Evolutionary conservation across 2,888 invertebrate species (phyloP), one percentile per base, ranked within the genome.

Genomic region (Pseudanteris insignis): DNA sequence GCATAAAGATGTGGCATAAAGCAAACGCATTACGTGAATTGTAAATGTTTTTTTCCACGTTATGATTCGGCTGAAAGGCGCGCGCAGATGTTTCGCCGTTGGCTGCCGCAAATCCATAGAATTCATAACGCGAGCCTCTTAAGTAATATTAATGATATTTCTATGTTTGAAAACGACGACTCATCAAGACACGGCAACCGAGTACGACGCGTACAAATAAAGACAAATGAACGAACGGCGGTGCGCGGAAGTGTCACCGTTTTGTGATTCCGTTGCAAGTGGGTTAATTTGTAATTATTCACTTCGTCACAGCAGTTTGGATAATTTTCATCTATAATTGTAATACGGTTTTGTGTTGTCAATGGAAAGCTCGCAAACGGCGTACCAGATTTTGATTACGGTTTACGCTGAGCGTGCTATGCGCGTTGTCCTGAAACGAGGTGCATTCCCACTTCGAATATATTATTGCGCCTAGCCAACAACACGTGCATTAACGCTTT

Each of bases 261-360:
- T 61, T 63, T 46, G 44, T 58, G 38, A 34, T 51, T 64, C 48
- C 46, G 50, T 21, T 29, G 51, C 44, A 66, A 62, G 58, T 63
- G 46, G 64, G 66, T 66, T 70, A 70, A 70, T 70, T 70, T 61
- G 50, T 57, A 65, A 70, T 69, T 70, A 70, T 66, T 59, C 63
- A 65, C 65, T 65, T 64, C 59, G 59, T 53, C 26, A 44, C 29
- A 47, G 47, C 60, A 61, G 59, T 66, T 59, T 64, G 59, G 63
- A 62, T 60, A 62, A 64, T 59, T 65, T 53, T 53, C 43, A 64
- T 37, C 63, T 34, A 32, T 33, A 50, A 14, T 37, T 53, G 37
- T 13, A 37, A 8, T 7, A 15, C 25, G 37, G 32, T 53, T 54
- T 41, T 60, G 62, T 51, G n/a, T 61, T 57, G 44, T 41, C 44